A percentile compares a stretch with the other conserved stretches of the same genome.
Conservation (phyloP, 2,113 vertebrate genomes). For the Abramis brama region DNA sequence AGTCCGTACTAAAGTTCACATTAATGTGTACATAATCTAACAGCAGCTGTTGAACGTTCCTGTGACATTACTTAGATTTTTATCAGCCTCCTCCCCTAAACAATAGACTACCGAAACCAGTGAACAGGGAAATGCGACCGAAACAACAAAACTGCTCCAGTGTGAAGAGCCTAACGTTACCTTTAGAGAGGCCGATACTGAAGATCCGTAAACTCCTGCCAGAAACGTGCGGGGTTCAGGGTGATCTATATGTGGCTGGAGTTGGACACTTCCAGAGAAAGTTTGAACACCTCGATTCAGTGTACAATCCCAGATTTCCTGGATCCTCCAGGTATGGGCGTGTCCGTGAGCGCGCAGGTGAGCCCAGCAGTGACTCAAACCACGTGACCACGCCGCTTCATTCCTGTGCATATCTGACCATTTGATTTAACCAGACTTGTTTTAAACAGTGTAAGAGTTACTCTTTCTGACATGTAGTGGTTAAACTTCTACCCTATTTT, state of each 20-base stretch:
- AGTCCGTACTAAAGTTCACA: not conserved
- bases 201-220: not conserved
- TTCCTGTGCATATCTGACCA: not conserved
- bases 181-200: not conserved
- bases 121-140: not conserved
- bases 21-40: not conserved
- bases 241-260: not conserved
- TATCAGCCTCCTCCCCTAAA: not conserved
- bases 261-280: not conserved
- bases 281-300: not conserved
- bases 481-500: not conserved
- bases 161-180: conserved; percentile 22
- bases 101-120: conserved; percentile 44
- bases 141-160: not conserved
- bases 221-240: not conserved
- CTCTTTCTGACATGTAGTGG: not conserved
- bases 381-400: conserved; percentile 11
- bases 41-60: not conserved
- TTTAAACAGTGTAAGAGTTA: not conserved
- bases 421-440: not conserved
- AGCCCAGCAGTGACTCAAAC: not conserved
- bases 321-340: conserved; percentile 77
- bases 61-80: not conserved
- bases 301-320: conserved; percentile 64
- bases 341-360: conserved; percentile 66